Evolutionary conservation across 2,888 invertebrate genomes (phyloP).

Genomic region (Aleiodes alternator): DNA sequence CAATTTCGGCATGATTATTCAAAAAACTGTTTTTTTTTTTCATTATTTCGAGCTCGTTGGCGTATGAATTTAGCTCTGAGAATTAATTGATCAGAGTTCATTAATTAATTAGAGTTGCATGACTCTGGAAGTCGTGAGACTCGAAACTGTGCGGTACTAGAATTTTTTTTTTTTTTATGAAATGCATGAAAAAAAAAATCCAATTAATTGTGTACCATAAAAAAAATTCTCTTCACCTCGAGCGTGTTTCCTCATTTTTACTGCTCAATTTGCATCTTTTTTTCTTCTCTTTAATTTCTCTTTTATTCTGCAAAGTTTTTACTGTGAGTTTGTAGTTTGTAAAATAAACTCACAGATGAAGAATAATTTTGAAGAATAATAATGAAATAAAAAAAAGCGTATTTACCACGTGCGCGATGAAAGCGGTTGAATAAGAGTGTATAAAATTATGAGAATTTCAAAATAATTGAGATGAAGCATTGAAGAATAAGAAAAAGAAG

Average conservation of each 20-base stretch:
- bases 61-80: conserved; percentile 15
- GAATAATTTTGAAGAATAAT: background rate
- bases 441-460: conserved; percentile 1
- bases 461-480: conserved; percentile 24
- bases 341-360: conserved; percentile 19
- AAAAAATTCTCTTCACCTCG: background rate
- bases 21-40: background rate
- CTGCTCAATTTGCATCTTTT: background rate
- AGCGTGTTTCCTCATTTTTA: background rate
- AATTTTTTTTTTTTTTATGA: conserved; percentile 13
- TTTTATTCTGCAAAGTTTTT: background rate
- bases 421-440: background rate
- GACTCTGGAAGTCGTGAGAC: conserved; percentile 40
- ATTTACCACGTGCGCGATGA: conserved; percentile 30
- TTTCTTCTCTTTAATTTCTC: background rate
- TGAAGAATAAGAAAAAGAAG: conserved; percentile 8
- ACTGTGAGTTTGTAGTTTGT: background rate
- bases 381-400: background rate
- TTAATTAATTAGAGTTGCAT: conserved; percentile 26
- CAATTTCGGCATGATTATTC: conserved; percentile 44
- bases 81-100: conserved; percentile 33
- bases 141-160: conserved; percentile 10
- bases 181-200: background rate
- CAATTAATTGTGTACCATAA: background rate
- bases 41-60: conserved; percentile 4